A percentile compares a stretch with the other conserved stretches of the same genome.
Evolutionary conservation across 1,140 invertebrate species (phyloP).

Genomic region (Brachionus plicatilis): DNA sequence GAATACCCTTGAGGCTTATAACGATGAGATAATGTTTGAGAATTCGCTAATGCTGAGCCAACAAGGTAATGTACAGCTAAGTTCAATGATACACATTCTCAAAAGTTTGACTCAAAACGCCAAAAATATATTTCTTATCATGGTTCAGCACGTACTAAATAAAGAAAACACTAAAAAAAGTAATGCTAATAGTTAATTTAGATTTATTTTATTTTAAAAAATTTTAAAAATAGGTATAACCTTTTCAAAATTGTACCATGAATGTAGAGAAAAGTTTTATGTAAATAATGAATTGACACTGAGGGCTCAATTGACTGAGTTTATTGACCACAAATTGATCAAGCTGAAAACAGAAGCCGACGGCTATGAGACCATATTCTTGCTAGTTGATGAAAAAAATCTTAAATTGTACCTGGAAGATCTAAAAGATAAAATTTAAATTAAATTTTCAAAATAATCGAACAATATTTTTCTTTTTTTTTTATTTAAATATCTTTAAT

Average conservation of each 20-base stretch:
- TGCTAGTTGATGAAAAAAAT: slow-evolving; percentile 26
- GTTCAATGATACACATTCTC: slow-evolving; percentile 66
- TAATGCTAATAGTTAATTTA: slow-evolving; percentile 54
- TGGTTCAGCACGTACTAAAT: slow-evolving; percentile 70
- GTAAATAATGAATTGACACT: slow-evolving; percentile 81
- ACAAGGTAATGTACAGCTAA: slow-evolving; percentile 50
- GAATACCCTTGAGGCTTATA: slow-evolving; percentile 74
- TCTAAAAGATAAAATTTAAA: slow-evolving; percentile 31
- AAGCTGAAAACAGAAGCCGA: slow-evolving; percentile 61
- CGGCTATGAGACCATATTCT: slow-evolving; percentile 1
- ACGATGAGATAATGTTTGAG: slow-evolving; percentile 79
- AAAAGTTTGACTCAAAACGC: slow-evolving; percentile 79
- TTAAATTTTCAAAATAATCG: not conserved
- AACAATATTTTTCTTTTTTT: not conserved
- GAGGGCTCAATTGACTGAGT: slow-evolving; percentile 81
- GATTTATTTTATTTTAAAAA: slow-evolving; percentile 46
- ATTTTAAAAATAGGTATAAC: slow-evolving; percentile 65
- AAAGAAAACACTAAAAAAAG: slow-evolving; percentile 65
- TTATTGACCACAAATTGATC: slow-evolving; percentile 83
- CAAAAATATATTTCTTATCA: slow-evolving; percentile 73
- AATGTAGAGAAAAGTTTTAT: slow-evolving; percentile 75
- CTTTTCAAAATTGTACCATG: slow-evolving; percentile 76
- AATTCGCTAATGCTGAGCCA: slow-evolving; percentile 74
- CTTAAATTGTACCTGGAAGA: slow-evolving; percentile 11
- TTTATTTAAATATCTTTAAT: not conserved